Base-by-base conservation (phyloP, 2,888 invertebrate genomes). In the Plagodis pulveraria region DNA sequence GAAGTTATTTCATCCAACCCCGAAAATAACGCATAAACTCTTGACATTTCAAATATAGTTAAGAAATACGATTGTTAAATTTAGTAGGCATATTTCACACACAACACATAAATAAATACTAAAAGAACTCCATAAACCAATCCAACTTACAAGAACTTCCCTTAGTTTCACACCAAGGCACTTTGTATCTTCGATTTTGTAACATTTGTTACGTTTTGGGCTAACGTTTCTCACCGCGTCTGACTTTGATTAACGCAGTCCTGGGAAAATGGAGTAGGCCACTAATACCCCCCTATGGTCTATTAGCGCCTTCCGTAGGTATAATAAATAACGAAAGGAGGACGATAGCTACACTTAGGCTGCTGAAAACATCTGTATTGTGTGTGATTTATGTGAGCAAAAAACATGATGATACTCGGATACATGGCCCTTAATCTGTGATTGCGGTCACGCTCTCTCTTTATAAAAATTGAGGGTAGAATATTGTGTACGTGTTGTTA, bases 221-320 rank as follows among this genome's bases (percentile, higher is more conserved):
- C 63, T 66, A 65, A 65, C 62, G 63, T 67, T 65, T 62, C 61
- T 49, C 61, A 66, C 62, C 54, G 55, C 46, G 59, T 50, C 49
- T 46, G 67, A 67, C 69, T 67, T 69, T 69, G 69, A 69, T 69
- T 58, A 69, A 69, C 67, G 63, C 53, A 52, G 33, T 56, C 45
- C 51, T 52, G 57, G 51, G 62, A 65, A 68, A 67, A 67, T 67
- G 62, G 67, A 67, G 69, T 67, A 64, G 68, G 68, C 63, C 65
- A 62, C 66, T 66, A 67, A 70, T 68, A 66, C 62, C 54, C 63
- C 65, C 63, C 63, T 55, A 68, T 62, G 61, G 66, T 61, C 68
- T 66, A 68, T 68, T 68, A 70, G 66, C 63, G 63, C 64, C 56
- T 63, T 53, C 62, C 50, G 53, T 66, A 62, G 62, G 61, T 62